phyloP scores from a whole-genome alignment of 2,888 invertebrate genomes.

The Hipparchia sbordonii region DNA sequence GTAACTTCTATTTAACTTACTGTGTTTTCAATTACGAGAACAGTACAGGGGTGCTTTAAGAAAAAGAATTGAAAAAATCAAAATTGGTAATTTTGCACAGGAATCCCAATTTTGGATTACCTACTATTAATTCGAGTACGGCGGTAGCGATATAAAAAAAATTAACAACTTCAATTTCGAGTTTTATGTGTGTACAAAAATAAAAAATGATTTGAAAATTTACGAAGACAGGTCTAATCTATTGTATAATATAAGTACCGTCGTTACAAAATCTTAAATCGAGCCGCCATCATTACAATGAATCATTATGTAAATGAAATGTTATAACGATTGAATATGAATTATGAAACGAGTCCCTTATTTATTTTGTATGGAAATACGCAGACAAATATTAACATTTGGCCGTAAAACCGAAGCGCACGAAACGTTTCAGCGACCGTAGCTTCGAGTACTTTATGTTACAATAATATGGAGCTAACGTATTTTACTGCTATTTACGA shows the following conservation, averaged over 20 bases:
- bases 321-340: not conserved
- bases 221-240: no score
- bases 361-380: constrained; percentile 30
- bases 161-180: not conserved
- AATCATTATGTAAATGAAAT: constrained; percentile 5
- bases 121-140: no score
- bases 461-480: constrained; percentile 30
- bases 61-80: no score
- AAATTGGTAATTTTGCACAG: no score
- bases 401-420: constrained; percentile 33
- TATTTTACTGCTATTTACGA: constrained; percentile 31
- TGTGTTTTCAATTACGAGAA: no score
- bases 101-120: no score
- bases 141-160: no score
- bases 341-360: constrained; percentile 26
- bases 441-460: constrained; percentile 20
- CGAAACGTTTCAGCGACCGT: constrained; percentile 30
- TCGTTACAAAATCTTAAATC: not conserved
- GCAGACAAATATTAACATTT: constrained; percentile 19
- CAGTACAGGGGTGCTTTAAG: no score
- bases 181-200: not conserved
- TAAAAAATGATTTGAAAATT: no score
- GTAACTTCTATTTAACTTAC: no score
- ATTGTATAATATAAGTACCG: not conserved
- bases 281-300: not conserved